Conservation (phyloP, 2,113 vertebrate genomes). For the Hypomesus transpacificus region DNA sequence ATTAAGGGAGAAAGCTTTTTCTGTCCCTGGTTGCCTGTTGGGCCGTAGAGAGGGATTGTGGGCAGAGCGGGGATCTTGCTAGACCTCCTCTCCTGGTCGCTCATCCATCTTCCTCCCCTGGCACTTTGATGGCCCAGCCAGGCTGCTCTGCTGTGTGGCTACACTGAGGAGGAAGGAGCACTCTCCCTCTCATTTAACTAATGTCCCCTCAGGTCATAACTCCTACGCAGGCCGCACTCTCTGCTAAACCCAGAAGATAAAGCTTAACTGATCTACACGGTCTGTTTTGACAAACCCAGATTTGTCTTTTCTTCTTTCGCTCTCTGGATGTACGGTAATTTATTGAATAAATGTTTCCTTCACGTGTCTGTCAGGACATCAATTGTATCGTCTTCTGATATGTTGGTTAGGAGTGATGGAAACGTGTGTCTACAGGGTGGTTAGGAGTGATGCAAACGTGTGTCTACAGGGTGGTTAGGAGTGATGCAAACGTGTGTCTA, state of each 20-base stretch:
- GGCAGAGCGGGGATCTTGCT: constrained; percentile 47
- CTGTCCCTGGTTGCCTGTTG: constrained; percentile 22
- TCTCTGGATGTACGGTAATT: not conserved
- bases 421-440: no score
- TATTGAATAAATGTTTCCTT: not conserved
- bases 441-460: no score
- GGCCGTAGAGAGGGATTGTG: constrained; percentile 28
- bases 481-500: no score
- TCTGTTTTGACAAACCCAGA: not conserved
- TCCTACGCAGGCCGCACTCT: constrained; percentile 5
- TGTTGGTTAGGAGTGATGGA: not conserved
- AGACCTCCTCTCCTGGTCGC: constrained; percentile 33
- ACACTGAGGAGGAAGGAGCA: constrained; percentile 38
- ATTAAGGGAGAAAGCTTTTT: constrained; percentile 55
- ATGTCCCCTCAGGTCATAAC: constrained; percentile 40
- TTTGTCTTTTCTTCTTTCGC: not conserved
- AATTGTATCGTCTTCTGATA: not conserved
- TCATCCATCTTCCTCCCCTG: constrained; percentile 60
- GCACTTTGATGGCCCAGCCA: constrained; percentile 53
- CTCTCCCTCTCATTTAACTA: constrained; percentile 55
- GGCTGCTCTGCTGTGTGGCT: constrained; percentile 21
- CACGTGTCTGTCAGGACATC: not conserved
- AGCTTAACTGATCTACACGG: not conserved
- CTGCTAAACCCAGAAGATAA: not conserved
- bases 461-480: no score